Evolutionary conservation across 64 coral and sea anemone genomes (phyloP).

Genomic region (Cladopsammia gracilis): DNA sequence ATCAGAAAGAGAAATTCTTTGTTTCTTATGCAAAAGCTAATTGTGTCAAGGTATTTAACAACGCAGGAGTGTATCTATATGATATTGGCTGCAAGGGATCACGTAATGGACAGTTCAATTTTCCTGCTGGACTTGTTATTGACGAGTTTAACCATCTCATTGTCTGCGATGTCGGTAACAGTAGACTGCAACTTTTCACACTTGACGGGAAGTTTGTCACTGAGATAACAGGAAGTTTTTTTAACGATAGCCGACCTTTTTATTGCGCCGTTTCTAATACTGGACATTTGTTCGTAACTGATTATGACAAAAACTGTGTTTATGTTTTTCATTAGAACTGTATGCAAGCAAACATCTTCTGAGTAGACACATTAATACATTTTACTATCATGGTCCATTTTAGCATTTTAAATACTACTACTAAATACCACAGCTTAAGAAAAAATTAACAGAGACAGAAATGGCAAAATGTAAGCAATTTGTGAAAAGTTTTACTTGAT

Average conservation of each 20-base stretch:
- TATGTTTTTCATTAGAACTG: not conserved
- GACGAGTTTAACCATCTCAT: not conserved
- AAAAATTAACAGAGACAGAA: too few species aligned
- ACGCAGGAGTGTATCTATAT: not conserved
- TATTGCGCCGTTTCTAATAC: constrained; percentile 13
- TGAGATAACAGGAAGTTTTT: not conserved
- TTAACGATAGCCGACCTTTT: not conserved
- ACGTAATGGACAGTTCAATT: not conserved
- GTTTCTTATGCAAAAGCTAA: not conserved
- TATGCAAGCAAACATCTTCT: too few species aligned
- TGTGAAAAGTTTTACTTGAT: too few species aligned
- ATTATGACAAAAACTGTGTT: not conserved
- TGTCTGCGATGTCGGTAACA: not conserved
- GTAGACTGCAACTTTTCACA: constrained; percentile 1
- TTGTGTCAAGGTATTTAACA: constrained; percentile 13
- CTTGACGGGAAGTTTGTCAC: constrained; percentile 42
- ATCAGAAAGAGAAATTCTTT: not conserved
- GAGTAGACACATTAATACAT: not conserved
- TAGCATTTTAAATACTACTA: too few species aligned
- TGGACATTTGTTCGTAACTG: not conserved
- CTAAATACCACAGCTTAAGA: too few species aligned
- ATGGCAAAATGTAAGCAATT: too few species aligned
- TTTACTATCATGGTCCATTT: too few species aligned
- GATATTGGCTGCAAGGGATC: constrained; percentile 1
- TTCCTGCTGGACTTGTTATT: not conserved